These are phyloP conservation scores for Euphonia xanthogaster DNA, from an alignment of 2,797 vertebrate species.

Conservation along the genomic window DNA sequence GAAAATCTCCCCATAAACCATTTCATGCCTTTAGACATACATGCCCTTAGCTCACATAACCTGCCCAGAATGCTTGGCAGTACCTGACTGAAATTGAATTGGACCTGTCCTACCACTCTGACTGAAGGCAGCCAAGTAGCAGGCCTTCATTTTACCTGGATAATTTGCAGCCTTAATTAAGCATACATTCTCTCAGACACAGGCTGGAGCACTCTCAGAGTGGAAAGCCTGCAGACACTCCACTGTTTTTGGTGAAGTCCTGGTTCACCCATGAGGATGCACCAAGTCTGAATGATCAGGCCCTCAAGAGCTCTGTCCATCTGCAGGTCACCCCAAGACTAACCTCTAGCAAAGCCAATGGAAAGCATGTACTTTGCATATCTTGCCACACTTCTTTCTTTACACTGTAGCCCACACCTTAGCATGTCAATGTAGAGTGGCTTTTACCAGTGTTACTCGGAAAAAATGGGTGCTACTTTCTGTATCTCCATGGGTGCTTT, in stretches of 20 bases:
- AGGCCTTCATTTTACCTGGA: not conserved
- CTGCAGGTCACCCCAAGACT: not conserved
- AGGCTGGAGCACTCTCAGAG: not conserved
- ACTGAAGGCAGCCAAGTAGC: not conserved
- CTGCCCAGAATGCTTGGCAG: not conserved
- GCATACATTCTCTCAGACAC: not conserved
- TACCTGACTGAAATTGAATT: not conserved
- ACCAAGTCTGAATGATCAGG: not conserved
- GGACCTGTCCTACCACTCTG: not conserved
- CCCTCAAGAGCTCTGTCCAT: rapidly evolving
- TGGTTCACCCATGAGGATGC: not conserved
- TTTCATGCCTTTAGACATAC: not conserved
- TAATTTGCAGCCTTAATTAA: not conserved
- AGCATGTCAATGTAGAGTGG: not conserved
- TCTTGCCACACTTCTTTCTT: not conserved
- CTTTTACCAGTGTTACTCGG: not conserved
- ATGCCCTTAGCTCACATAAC: not conserved
- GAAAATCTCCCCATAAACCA: not conserved
- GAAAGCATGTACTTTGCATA: not conserved
- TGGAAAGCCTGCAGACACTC: not conserved
- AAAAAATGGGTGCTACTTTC: not conserved
- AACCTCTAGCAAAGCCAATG: not conserved
- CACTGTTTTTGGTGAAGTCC: not conserved
- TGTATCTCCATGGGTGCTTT: not conserved
- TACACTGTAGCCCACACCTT: not conserved